Conservation (phyloP, 2,113 vertebrate species). For the cattle (Bos taurus) region ARS-UCD2.0 NC_037344.1:43745001-43745500, state of each 20-base stretch:
- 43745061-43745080: neutral
- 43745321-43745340: neutral
- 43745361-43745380: neutral
- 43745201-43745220: neutral
- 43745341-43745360: neutral
- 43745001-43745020: neutral
- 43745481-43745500: neutral
- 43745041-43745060: neutral
- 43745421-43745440: neutral
- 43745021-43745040: neutral
- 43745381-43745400: neutral
- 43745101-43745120: neutral
- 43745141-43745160: neutral
- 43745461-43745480: neutral
- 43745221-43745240: neutral
- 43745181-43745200: too few species aligned
- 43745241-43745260: neutral
- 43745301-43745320: neutral
- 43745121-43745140: neutral
- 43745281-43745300: neutral
- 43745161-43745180: neutral
- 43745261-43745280: neutral
- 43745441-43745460: neutral
- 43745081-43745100: neutral
- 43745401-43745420: neutral